Evolutionary conservation across 2,113 vertebrate genomes (phyloP).

Genomic region (Colaptes auratus): DNA sequence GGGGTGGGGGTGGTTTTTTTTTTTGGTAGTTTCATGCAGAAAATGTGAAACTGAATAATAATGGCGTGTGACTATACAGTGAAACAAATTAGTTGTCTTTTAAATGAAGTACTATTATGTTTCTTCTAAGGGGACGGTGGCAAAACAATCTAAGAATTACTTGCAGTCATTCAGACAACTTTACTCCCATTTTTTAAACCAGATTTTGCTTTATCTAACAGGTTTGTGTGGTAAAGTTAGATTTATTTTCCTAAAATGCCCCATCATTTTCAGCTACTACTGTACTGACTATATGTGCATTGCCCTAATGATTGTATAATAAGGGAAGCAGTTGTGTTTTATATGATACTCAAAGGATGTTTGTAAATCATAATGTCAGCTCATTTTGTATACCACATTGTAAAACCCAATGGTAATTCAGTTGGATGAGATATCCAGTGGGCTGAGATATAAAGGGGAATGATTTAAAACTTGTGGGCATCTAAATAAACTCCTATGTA

Average conservation of each 20-base stretch:
- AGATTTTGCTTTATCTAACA: neutral
- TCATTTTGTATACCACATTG: slow-evolving; percentile 71
- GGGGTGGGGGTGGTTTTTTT: too few species aligned
- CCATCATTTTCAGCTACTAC: slow-evolving; percentile 12
- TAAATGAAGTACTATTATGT: neutral
- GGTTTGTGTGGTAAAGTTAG: slow-evolving; percentile 21
- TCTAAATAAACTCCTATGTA: slow-evolving; percentile 75
- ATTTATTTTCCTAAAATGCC: slow-evolving; percentile 42
- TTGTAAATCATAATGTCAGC: slow-evolving; percentile 68
- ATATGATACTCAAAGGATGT: slow-evolving; percentile 67
- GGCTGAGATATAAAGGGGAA: slow-evolving; percentile 62
- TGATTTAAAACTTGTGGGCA: slow-evolving; percentile 61
- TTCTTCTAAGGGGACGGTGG: neutral
- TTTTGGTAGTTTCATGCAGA: slow-evolving; percentile 18
- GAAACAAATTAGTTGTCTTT: neutral
- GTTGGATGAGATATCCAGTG: slow-evolving; percentile 50
- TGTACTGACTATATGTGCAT: slow-evolving; percentile 47
- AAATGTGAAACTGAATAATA: neutral
- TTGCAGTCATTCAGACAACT: neutral
- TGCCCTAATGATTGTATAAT: slow-evolving; percentile 54
- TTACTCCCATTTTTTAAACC: neutral
- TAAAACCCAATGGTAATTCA: slow-evolving; percentile 73
- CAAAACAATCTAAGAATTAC: neutral
- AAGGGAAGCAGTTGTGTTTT: slow-evolving; percentile 69
- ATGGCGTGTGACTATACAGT: slow-evolving; percentile 4